phyloP scores from a whole-genome alignment of 2,113 vertebrate species.

The Orientallactaga bullata region DNA sequence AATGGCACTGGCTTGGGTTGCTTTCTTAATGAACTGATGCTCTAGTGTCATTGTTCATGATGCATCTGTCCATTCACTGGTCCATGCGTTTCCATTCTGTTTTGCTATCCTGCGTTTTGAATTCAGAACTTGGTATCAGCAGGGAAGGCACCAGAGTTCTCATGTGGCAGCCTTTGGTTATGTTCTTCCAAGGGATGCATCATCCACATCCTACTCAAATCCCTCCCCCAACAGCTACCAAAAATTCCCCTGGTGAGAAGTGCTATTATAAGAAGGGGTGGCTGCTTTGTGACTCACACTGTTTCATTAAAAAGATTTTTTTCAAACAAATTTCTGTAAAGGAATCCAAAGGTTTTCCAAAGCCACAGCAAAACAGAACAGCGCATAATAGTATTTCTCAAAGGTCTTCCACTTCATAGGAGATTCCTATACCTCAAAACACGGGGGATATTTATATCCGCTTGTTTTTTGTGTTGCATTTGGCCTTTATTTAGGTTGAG shows the following conservation, averaged over 20 bases:
- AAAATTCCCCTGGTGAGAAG: slow-evolving; percentile 81
- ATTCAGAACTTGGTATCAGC: slow-evolving; percentile 61
- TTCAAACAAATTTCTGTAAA: slow-evolving; percentile 77
- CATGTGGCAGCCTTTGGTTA: slow-evolving; percentile 71
- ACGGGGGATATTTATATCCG: slow-evolving; percentile 23
- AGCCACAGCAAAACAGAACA: slow-evolving; percentile 76
- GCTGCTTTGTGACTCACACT: slow-evolving; percentile 81
- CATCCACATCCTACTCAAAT: slow-evolving; percentile 80
- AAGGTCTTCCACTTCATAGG: slow-evolving; percentile 70
- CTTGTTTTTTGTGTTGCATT: slow-evolving; percentile 12
- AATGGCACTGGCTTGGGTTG: too few species aligned
- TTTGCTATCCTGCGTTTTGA: slow-evolving; percentile 57
- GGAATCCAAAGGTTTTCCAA: slow-evolving; percentile 81
- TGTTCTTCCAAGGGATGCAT: slow-evolving; percentile 62
- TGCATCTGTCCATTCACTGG: neutral
- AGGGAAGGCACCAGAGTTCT: slow-evolving; percentile 73
- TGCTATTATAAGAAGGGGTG: slow-evolving; percentile 80
- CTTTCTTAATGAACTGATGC: neutral
- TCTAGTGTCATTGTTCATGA: slow-evolving; percentile 15
- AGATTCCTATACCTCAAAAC: slow-evolving; percentile 67
- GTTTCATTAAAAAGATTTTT: slow-evolving; percentile 81
- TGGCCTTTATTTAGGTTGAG: slow-evolving; percentile 42
- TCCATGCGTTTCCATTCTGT: slow-evolving; percentile 21
- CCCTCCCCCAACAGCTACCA: slow-evolving; percentile 79
- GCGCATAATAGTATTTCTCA: slow-evolving; percentile 79